Evolutionary conservation across 2,113 vertebrate genomes (phyloP), one percentile per base, ranked within the genome.

Genomic region (Rhinoptilus africanus): DNA sequence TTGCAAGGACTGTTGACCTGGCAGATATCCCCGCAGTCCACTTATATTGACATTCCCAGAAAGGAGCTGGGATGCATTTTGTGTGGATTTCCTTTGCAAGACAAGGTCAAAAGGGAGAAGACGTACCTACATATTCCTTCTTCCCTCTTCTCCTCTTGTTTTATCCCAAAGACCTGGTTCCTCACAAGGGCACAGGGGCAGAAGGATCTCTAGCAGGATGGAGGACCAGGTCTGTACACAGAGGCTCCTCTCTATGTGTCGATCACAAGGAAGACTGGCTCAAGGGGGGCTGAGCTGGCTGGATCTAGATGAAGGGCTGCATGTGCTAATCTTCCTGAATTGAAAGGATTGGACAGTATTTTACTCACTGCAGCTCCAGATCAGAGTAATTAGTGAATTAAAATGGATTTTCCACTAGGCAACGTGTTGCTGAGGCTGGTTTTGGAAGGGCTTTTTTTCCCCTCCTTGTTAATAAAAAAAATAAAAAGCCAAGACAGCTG

Each of bases 401-500:
- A 92, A 96, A 88, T 67, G 26, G 41, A 95, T 97, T 97, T 96
- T 95, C 81, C 90, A 63, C 62, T 53, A 68, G n/a, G 77, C 41
- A 88, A 62, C 2, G 1, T 62, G 69, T 94, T 96, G 86, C 74
- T 85, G 45, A 57, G 89, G 67, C 88, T 96, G 54, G 39, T 87
- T 97, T 97, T 87, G 92, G 89, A 81, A 94, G 47, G 41, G 32
- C n/a, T 43, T 54, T 71, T 91, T 95, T 96, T 81, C 50, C 27
- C 15, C 6, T 76, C 10, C 45, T 85, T 92, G 72, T 92, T 95
- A 96, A 94, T 92, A 90, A 96, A 82, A 90, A 95, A 92, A 95
- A 96, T 3, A 72, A 62, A 23, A 72, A 50, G 57, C n/a, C 30
- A 84, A 92, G 77, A 87, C 97, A 98, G 95, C 96, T 98, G 97